Conservation (phyloP, 1,140 invertebrate genomes). For the Venturia canescens region DNA sequence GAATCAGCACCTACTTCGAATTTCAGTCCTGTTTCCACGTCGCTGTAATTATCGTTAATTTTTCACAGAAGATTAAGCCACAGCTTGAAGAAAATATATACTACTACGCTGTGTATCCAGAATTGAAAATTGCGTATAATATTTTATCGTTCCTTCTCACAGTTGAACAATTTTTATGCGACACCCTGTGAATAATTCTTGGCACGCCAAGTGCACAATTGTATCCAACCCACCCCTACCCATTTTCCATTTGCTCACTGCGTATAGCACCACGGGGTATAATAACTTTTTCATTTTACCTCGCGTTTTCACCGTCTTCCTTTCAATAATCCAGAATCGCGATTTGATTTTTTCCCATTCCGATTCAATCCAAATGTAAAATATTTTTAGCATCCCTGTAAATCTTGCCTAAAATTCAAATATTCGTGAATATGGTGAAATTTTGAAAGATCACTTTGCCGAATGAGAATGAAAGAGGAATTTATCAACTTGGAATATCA, state of each 20-base stretch:
- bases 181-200: constrained; percentile 15
- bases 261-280: constrained; percentile 16
- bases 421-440: too few species aligned
- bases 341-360: neutral
- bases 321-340: neutral
- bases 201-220: constrained; percentile 11
- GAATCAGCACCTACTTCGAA: too few species aligned
- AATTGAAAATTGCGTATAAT: neutral
- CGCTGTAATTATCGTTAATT: neutral
- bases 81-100: neutral
- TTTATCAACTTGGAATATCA: too few species aligned
- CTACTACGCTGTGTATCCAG: neutral
- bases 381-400: too few species aligned
- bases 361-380: neutral
- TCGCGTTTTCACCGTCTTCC: neutral
- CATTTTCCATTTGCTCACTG: neutral
- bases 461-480: too few species aligned
- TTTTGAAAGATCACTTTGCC: too few species aligned
- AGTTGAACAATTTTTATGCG: neutral
- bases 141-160: neutral
- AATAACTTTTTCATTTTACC: neutral
- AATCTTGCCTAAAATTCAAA: too few species aligned
- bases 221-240: neutral
- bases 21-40: too few species aligned
- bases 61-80: neutral